Evolutionary conservation across 1,140 invertebrate species (phyloP).

Genomic region (Portunus trituberculatus): DNA sequence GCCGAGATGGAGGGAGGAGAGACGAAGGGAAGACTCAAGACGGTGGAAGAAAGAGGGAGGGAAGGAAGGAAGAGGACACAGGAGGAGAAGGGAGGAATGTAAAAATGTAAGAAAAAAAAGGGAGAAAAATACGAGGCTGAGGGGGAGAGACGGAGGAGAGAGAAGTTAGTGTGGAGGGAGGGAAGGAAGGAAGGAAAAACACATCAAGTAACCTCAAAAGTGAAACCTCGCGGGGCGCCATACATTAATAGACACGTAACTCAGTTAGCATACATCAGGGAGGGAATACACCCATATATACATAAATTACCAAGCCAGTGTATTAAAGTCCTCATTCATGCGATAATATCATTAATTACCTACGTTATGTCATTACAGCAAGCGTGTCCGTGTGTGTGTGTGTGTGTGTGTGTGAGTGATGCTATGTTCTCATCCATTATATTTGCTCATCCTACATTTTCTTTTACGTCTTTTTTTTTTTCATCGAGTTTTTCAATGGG

Average conservation of each 20-base stretch:
- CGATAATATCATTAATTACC: not conserved
- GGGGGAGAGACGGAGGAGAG: not conserved
- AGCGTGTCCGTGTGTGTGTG: not conserved
- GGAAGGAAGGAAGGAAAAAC: not conserved
- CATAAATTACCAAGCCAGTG: slow-evolving; percentile 42
- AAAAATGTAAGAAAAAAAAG: not conserved
- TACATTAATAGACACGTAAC: slow-evolving; percentile 42
- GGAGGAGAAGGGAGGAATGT: not conserved
- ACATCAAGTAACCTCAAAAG: not conserved
- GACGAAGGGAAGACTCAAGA: not conserved
- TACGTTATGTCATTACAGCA: too few species aligned
- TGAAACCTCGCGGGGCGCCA: not conserved
- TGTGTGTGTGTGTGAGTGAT: too few species aligned
- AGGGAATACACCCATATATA: slow-evolving; percentile 40
- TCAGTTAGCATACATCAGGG: slow-evolving; percentile 28
- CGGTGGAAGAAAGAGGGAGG: not conserved
- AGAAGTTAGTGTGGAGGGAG: not conserved
- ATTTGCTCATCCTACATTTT: too few species aligned
- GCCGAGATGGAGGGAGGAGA: not conserved
- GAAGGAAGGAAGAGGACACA: not conserved
- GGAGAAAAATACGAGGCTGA: not conserved
- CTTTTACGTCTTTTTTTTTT: too few species aligned
- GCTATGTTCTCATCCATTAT: too few species aligned
- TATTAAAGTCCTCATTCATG: slow-evolving; percentile 12
- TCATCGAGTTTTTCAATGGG: too few species aligned